Base-by-base conservation (phyloP, 2,888 invertebrate genomes). In the Folsomia manolachei region DNA sequence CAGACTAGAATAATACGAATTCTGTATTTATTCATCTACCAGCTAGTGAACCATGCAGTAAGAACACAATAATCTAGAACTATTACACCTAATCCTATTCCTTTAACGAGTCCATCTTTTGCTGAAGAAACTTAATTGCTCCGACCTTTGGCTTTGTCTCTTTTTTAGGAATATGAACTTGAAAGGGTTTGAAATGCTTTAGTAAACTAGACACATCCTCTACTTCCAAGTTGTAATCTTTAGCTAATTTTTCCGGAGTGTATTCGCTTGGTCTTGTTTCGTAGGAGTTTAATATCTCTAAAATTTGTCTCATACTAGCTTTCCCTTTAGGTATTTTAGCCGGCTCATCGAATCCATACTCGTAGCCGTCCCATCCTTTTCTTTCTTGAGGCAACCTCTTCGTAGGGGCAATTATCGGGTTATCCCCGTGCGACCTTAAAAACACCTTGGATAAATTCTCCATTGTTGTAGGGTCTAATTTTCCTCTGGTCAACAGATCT, bases 321-420 rank as follows among this genome's bases (percentile, higher is more conserved):
- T 86, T 88, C 0, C 94, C 94, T 27, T 85, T 84, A 0, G 87
- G 84, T 0, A 90, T 83, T 68, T 82, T 84, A 0, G 85, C 84
- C 0, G 92, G 89, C 82, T 92, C 91, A 82, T 88, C 85, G 81
- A 88, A 88, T 0, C 93, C 92, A 82, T 86, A 90, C 76, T 90
- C 89, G 77, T 87, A 89, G 1, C 88, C 87, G 67, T 85, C 85
- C 0, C 85, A 84, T 1, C 84, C 74, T 0, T 78, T 83, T 64
- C 89, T 86, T 73, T 87, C 84, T 74, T 86, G 82, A 0, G 93
- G 93, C 68, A 92, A 82, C 0, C 87, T 86, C 72, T 87, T 86
- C 4, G 84, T 69, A 11, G 24, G 26, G 2, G 14, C 14, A 26
- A 52, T 67, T 1, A 76, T 72, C 1, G 84, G 82, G 82, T 86